Evolutionary conservation across 2,113 vertebrate species (phyloP), one percentile per base, ranked within the genome.

Genomic region (Acanthochromis polyacanthus): DNA sequence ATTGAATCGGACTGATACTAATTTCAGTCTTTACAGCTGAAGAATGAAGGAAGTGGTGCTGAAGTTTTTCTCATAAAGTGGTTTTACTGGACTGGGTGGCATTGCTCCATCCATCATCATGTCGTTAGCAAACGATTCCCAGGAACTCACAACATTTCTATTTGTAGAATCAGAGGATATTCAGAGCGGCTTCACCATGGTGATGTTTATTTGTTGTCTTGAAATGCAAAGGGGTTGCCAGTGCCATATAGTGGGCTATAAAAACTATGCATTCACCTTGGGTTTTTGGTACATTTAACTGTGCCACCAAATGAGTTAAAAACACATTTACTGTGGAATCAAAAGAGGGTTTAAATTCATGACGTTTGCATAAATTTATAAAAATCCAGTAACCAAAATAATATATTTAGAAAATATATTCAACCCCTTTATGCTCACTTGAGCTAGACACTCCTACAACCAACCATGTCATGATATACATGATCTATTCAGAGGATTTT

Each of bases 31-130:
- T 87, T 87, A 75, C 52, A 40, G 82, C 83, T 74, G 45, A 72
- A 80, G 82, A 87, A 64, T 60, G 71, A 76, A 86, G 85, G 88
- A 91, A 87, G 88, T 77, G 87, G 85, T 71, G 51, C 63, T 81
- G 61, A 78, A 80, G 78, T 80, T 88, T 85, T 86, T 64, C 84
- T 71, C 79, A 87, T 91, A 88, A 92, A 93, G 71, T 55, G 4
- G 38, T 85, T 90, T 92, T 89, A 91, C 75, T 75, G 85, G 76
- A 66, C 50, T 56, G 69, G 70, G 72, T 81, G 88, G 88, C 82
- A 79, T 55, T 4, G 82, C 76, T 88, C 79, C 87, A 85, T 88
- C 87, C 82, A 83, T 87, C 87, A 87, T 85, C 88, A 78, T 83
- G 88, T 86, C 43, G 60, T 89, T 90, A 88, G 86, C 69, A 76